phyloP scores from a whole-genome alignment of 2,113 vertebrate genomes.

The Narcine bancroftii region DNA sequence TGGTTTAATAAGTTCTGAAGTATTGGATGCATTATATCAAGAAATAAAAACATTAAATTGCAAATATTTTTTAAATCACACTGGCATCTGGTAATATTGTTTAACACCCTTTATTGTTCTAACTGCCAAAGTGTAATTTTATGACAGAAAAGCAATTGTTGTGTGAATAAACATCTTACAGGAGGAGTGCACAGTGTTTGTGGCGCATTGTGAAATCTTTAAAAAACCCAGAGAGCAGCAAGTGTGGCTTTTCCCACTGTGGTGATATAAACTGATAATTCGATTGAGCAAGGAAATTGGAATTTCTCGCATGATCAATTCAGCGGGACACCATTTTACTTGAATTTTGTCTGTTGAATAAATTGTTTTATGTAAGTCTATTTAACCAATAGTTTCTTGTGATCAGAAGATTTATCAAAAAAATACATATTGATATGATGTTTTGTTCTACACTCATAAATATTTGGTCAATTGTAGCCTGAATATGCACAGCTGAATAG shows the following conservation, averaged over 20 bases:
- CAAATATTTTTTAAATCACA: background rate
- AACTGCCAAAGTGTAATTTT: constrained; percentile 11
- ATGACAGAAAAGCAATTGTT: constrained; percentile 32
- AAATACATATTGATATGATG: constrained; percentile 7
- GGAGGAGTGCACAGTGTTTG: background rate
- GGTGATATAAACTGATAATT: background rate
- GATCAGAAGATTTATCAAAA: background rate
- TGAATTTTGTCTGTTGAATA: background rate
- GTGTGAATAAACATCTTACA: constrained; percentile 10
- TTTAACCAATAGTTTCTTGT: background rate
- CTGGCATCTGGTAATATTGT: background rate
- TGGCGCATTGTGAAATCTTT: background rate
- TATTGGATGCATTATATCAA: background rate
- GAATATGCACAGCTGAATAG: background rate
- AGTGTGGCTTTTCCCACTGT: background rate
- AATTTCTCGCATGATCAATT: background rate
- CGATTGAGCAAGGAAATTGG: background rate
- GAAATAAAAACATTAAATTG: background rate
- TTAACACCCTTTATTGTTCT: background rate
- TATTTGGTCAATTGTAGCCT: background rate
- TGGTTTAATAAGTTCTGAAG: background rate
- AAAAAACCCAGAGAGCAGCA: background rate
- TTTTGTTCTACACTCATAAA: constrained; percentile 21
- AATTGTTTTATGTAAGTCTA: background rate
- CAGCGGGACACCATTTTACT: background rate